Percentiles rank a stretch among this genome's conserved stretches.
phyloP scores from a whole-genome alignment of 1,140 invertebrate genomes.

The Drosophila ogumai region DNA sequence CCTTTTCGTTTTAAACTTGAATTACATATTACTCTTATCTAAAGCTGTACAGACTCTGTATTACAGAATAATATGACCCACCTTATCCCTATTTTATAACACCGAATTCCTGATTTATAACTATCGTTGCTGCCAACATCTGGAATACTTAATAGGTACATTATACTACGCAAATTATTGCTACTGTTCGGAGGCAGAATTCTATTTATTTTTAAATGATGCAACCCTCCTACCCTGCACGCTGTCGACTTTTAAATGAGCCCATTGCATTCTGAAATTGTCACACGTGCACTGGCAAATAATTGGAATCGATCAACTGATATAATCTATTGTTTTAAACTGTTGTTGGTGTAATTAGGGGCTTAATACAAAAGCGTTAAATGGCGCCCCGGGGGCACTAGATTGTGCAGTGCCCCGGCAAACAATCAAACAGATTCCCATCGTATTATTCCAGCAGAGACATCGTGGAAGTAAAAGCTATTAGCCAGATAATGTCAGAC shows the following conservation, averaged over 20 bases:
- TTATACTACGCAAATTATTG: slow-evolving; percentile 9
- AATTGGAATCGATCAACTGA: slow-evolving; percentile 35
- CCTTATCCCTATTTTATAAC: neutral
- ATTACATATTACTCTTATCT: neutral
- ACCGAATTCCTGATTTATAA: slow-evolving; percentile 28
- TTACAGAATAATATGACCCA: neutral
- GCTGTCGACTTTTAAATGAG: slow-evolving; percentile 12
- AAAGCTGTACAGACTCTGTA: neutral
- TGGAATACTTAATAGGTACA: slow-evolving; percentile 31
- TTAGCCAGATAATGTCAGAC: slow-evolving; percentile 40
- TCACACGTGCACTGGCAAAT: slow-evolving; percentile 48
- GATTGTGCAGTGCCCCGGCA: slow-evolving; percentile 24
- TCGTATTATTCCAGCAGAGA: slow-evolving; percentile 7
- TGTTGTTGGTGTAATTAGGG: slow-evolving; percentile 16
- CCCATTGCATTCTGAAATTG: slow-evolving; percentile 57
- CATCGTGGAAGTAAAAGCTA: slow-evolving; percentile 9
- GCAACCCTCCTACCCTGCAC: slow-evolving; percentile 17
- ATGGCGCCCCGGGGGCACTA: slow-evolving; percentile 42
- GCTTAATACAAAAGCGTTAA: slow-evolving; percentile 42
- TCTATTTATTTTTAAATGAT: slow-evolving; percentile 24
- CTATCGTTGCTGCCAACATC: slow-evolving; percentile 5
- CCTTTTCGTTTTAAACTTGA: neutral
- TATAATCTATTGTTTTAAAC: slow-evolving; percentile 34
- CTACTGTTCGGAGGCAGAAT: slow-evolving; percentile 5
- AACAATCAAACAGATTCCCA: slow-evolving; percentile 27